phyloP scores from a whole-genome alignment of 2,113 vertebrate species.

The Puntigrus tetrazona region DNA sequence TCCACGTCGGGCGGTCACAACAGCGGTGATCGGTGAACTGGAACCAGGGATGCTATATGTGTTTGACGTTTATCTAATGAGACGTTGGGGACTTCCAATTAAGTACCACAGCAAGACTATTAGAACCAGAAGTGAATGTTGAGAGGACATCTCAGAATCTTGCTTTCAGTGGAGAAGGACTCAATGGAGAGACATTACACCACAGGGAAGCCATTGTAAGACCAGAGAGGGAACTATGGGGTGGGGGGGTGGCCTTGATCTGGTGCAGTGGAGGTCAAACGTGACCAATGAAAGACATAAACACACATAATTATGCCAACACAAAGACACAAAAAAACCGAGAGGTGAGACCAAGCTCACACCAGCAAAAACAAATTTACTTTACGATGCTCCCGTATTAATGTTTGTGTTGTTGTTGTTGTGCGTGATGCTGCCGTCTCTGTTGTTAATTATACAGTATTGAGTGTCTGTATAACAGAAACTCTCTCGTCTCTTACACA shows the following conservation, averaged over 20 bases:
- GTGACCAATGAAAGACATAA: constrained; percentile 49
- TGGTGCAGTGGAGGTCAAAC: constrained; percentile 53
- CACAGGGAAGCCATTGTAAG: constrained; percentile 53
- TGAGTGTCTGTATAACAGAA: constrained; percentile 36
- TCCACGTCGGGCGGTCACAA: constrained; percentile 82
- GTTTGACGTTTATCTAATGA: constrained; percentile 89
- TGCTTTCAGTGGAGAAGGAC: constrained; percentile 62
- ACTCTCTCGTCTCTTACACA: constrained; percentile 18
- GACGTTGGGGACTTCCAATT: constrained; percentile 84
- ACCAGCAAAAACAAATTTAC: constrained; percentile 72
- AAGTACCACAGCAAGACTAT: constrained; percentile 87
- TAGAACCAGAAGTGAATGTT: constrained; percentile 86
- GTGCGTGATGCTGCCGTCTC: constrained; percentile 51
- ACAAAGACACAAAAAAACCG: constrained; percentile 17
- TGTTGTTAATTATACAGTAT: constrained; percentile 59
- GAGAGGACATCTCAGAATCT: constrained; percentile 66
- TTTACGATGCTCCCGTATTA: constrained; percentile 54
- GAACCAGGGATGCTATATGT: constrained; percentile 79
- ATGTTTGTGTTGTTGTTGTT: constrained; percentile 63
- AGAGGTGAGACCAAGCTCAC: constrained; percentile 61
- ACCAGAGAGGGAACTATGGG: constrained; percentile 65
- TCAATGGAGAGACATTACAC: constrained; percentile 59
- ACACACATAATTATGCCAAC: constrained; percentile 36
- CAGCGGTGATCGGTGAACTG: constrained; percentile 82
- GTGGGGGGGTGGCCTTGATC: constrained; percentile 54